Evolutionary conservation across 35 echinoderm and acorn worm genomes (phyloP).

Genomic region (Holothuria glaberrima): DNA sequence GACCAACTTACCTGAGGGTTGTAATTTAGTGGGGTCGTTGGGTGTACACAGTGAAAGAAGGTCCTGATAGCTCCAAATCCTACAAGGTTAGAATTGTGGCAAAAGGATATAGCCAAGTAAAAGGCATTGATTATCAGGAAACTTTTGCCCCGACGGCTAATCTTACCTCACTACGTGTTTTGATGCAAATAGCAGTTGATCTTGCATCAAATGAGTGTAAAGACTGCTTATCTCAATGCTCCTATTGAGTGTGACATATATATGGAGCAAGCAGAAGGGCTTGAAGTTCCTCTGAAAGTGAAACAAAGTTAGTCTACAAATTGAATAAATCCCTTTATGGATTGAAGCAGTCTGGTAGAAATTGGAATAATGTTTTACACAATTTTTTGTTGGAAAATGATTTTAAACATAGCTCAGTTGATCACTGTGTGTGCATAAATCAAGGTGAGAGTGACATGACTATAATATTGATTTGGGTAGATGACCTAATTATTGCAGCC

Average conservation of each 20-base stretch:
- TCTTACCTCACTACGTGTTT: conserved; percentile 38
- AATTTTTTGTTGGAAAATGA: too few species aligned
- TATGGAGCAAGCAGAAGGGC: conserved; percentile 61
- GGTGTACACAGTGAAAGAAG: conserved; percentile 51
- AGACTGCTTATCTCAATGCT: conserved; percentile 73
- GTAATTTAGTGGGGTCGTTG: neutral
- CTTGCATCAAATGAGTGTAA: conserved; percentile 73
- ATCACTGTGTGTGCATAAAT: too few species aligned
- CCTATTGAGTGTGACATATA: conserved; percentile 74
- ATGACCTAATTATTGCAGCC: conserved; percentile 63
- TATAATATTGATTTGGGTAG: conserved; percentile 55
- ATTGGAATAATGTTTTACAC: too few species aligned
- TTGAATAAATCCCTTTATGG: too few species aligned
- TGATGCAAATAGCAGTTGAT: conserved; percentile 62
- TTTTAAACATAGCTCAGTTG: too few species aligned
- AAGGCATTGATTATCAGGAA: conserved; percentile 56
- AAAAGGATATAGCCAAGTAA: conserved; percentile 42
- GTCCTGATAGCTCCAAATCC: neutral
- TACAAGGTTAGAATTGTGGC: conserved; percentile 53
- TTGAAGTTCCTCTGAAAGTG: too few species aligned
- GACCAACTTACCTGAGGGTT: neutral
- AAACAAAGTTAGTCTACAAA: too few species aligned
- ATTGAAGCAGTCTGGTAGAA: too few species aligned
- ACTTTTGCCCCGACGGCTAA: conserved; percentile 53
- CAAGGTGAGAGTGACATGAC: conserved; percentile 6